Percentiles rank a stretch among this genome's conserved stretches.
Conservation (phyloP, 2,888 invertebrate species). For the Nemotelus pantherinus region DNA sequence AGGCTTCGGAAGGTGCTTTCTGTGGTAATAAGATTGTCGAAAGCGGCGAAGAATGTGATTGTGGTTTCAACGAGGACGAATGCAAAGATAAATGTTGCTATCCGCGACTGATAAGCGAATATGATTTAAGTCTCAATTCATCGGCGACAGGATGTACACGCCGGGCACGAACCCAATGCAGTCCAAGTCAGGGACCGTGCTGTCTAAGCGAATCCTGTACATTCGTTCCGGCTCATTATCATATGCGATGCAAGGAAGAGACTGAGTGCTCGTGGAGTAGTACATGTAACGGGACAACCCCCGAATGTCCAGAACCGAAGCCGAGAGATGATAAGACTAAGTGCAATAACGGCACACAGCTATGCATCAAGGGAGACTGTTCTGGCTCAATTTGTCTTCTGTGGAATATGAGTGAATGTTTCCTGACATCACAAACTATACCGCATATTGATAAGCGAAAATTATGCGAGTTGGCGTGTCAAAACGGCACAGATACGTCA, state of each 20-base stretch:
- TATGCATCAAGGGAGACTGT: conserved; percentile 91
- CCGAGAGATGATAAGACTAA: conserved; percentile 89
- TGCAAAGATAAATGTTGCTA: conserved; percentile 95
- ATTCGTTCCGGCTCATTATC: conserved; percentile 74
- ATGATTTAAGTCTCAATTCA: conserved; percentile 74
- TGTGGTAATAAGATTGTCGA: conserved; percentile 99
- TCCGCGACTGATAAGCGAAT: conserved; percentile 79
- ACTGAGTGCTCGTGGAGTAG: conserved; percentile 91
- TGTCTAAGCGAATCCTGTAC: conserved; percentile 83
- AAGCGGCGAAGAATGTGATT: conserved; percentile 97
- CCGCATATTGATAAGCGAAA: conserved; percentile 82
- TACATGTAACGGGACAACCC: conserved; percentile 83
- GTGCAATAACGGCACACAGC: conserved; percentile 91
- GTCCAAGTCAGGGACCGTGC: conserved; percentile 98
- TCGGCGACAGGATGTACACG: conserved; percentile 84
- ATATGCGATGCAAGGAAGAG: conserved; percentile 81
- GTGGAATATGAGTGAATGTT: conserved; percentile 95
- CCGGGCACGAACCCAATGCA: conserved; percentile 77
- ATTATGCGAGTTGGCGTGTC: conserved; percentile 97
- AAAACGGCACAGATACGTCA: conserved; percentile 77
- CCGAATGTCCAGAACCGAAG: conserved; percentile 87
- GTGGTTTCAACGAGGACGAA: conserved; percentile 91
- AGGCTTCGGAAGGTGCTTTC: conserved; percentile 91
- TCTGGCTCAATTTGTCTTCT: conserved; percentile 94
- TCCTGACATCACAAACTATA: conserved; percentile 82